phyloP scores from a whole-genome alignment of 2,113 vertebrate genomes.

The Odobenus rosmarus region DNA sequence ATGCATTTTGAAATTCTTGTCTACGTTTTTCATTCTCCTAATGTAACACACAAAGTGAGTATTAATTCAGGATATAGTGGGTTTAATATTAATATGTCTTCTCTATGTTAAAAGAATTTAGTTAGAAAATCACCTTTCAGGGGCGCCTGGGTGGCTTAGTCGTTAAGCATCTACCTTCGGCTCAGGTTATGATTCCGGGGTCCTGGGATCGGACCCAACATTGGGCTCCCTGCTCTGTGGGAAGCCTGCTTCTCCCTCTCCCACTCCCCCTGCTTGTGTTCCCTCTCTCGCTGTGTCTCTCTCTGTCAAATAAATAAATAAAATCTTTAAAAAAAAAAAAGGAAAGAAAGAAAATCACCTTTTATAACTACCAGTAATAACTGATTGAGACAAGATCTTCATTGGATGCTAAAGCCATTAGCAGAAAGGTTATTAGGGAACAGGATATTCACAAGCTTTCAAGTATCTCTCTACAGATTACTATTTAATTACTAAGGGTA shows the following conservation, averaged over 20 bases:
- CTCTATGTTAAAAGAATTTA: constrained; percentile 4
- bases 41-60: background rate
- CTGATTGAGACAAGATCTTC: background rate
- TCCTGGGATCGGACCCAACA: too few species aligned
- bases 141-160: too few species aligned
- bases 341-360: too few species aligned
- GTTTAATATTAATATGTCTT: constrained; percentile 29
- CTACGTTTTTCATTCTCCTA: background rate
- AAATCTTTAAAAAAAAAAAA: too few species aligned
- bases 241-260: too few species aligned
- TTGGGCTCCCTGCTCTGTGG: too few species aligned
- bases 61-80: background rate
- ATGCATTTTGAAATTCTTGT: background rate
- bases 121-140: background rate
- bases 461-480: background rate
- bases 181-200: too few species aligned
- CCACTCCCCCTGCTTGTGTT: too few species aligned
- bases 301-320: too few species aligned
- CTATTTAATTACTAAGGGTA: background rate
- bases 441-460: background rate
- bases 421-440: background rate
- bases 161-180: too few species aligned
- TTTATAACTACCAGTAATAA: background rate
- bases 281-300: too few species aligned
- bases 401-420: background rate